phyloP scores from a whole-genome alignment of 2,797 vertebrate species.

The Fistularia commersonii region DNA sequence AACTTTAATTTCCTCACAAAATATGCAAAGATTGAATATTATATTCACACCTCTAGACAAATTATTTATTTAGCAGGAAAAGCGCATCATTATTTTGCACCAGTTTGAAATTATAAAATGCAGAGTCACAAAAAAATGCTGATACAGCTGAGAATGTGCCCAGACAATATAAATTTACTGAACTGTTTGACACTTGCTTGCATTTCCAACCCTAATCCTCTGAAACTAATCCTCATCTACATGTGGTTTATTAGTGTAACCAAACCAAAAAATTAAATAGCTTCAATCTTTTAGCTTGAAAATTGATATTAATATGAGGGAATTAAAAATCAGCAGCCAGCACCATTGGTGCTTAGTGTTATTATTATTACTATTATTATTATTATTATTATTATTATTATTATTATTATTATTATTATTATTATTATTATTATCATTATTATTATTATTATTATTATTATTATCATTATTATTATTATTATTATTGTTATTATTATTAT shows the following conservation, averaged over 20 bases:
- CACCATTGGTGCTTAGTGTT: no score
- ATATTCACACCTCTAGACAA: background rate
- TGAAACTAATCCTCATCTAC: slow-evolving; percentile 29
- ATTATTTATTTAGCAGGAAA: background rate
- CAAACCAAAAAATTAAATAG: background rate
- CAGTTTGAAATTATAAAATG: slow-evolving; percentile 9
- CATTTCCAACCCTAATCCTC: slow-evolving; percentile 27
- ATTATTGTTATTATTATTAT: no score
- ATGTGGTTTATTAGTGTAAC: slow-evolving; percentile 14
- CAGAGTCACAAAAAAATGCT: background rate
- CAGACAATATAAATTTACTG: slow-evolving; percentile 6
- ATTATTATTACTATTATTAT: background rate
- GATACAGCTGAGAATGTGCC: slow-evolving; percentile 4
- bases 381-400: background rate
- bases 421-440: no score
- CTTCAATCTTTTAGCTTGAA: background rate
- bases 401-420: no score
- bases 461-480: no score
- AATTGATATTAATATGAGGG: background rate
- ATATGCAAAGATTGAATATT: background rate
- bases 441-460: no score
- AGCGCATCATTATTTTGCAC: background rate
- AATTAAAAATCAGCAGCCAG: background rate
- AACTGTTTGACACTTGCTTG: slow-evolving; percentile 28
- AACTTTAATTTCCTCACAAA: no score